These are phyloP conservation scores for Sogatella furcifera DNA, from an alignment of 1,140 invertebrate genomes.

Conservation along the genomic window DNA sequence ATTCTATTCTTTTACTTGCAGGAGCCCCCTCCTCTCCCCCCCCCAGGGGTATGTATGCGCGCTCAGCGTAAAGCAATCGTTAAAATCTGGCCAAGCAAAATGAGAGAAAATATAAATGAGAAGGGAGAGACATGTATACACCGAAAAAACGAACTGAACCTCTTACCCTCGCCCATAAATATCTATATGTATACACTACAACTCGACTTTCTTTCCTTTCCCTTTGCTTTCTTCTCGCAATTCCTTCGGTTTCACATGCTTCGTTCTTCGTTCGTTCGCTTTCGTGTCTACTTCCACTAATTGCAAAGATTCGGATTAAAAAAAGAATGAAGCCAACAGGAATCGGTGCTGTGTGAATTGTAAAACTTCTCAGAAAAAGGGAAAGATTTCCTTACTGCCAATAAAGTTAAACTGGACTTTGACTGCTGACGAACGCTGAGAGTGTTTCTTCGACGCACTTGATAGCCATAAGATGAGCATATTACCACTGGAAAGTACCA, in stretches of 20 bases:
- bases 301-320: slow-evolving; percentile 20
- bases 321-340: background rate
- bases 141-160: slow-evolving; percentile 14
- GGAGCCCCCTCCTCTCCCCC: background rate
- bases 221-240: slow-evolving; percentile 2
- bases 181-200: slow-evolving; percentile 2
- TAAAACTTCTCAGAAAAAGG: too few species aligned
- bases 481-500: too few species aligned
- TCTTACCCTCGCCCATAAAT: background rate
- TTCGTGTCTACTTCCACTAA: slow-evolving; percentile 18
- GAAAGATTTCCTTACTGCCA: too few species aligned
- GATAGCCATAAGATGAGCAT: too few species aligned
- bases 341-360: too few species aligned
- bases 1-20: slow-evolving; percentile 22
- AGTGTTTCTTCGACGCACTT: too few species aligned
- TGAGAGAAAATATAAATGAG: slow-evolving; percentile 27
- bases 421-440: too few species aligned
- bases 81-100: slow-evolving; percentile 26
- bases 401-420: too few species aligned
- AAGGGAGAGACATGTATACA: slow-evolving; percentile 15
- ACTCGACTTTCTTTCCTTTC: background rate
- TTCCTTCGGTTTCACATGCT: slow-evolving; percentile 1
- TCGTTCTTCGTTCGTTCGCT: background rate
- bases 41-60: background rate
- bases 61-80: slow-evolving; percentile 21